Evolutionary conservation across 2,888 invertebrate genomes (phyloP), one percentile per base, ranked within the genome.

Genomic region (Heteropelma amictum): DNA sequence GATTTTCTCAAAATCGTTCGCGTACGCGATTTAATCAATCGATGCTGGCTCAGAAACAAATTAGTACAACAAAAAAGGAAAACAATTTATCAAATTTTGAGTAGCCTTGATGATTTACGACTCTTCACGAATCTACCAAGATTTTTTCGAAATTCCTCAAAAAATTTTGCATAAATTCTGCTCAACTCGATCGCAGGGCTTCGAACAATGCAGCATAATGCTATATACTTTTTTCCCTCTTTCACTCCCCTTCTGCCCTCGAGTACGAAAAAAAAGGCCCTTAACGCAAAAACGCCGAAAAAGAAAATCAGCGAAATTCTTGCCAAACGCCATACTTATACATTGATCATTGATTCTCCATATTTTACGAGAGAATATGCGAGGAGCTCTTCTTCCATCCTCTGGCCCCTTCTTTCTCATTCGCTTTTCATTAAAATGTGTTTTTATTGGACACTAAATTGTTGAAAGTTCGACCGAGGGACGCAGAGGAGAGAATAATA

Each of bases 391-490:
- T 51, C 56, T 76, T 60, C 45, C 30, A 26, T 63, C 33, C 53
- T 45, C 14, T 35, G 35, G 38, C 23, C 10, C 42, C 60, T 47
- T 45, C 51, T 19, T 47, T 35, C 35, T 26, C 7, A 6, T 65
- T 53, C 53, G 33, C 12, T 54, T 45, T 47, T 69, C 67, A 63
- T 17, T 42, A 69, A 60, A 73, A 61, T 71, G 67, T 77, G 78
- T 76, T 79, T 83, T 83, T 83, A 81, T 80, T 82, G 78, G 64
- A 71, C 77, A 77, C 78, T 76, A 80, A 82, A 77, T 80, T 78
- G 77, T 42, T 73, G 72, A 47, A 76, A 73, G 71, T 33, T 51
- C 30, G 70, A 47, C 3, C 56, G 75, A 58, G 28, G 56, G 47
- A 58, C 30, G 7, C 1, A 17, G 51, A 33, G 49, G 23, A 26